Percentiles rank a stretch among this genome's conserved stretches.
phyloP scores from a whole-genome alignment of 1,140 invertebrate genomes.

The Dreissena polymorpha region DNA sequence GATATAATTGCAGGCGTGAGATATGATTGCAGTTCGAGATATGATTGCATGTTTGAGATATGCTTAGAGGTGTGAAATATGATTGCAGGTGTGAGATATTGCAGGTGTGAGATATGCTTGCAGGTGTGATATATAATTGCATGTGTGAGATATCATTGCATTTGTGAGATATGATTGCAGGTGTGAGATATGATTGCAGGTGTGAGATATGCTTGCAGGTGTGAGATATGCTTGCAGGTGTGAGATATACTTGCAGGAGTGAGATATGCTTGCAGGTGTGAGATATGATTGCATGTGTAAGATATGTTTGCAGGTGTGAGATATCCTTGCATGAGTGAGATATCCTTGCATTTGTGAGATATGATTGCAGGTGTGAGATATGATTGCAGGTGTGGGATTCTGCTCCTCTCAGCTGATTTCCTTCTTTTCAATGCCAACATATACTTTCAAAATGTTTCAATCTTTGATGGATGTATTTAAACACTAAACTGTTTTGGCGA shows the following conservation, averaged over 20 bases:
- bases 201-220: background rate
- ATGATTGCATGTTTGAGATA: background rate
- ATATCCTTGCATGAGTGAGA: too few species aligned
- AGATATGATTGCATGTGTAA: background rate
- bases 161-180: background rate
- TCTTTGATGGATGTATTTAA: too few species aligned
- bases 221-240: background rate
- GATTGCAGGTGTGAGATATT: too few species aligned
- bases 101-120: conserved; percentile 62
- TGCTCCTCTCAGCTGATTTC: too few species aligned
- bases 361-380: too few species aligned
- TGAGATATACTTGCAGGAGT: background rate
- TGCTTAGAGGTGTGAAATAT: too few species aligned
- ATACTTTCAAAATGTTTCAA: too few species aligned
- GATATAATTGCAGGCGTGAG: background rate
- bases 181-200: background rate
- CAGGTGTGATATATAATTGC: background rate
- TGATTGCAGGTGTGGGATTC: too few species aligned
- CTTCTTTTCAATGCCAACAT: too few species aligned
- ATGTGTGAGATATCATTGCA: background rate
- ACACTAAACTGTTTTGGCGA: too few species aligned
- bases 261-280: background rate
- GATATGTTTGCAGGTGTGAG: background rate
- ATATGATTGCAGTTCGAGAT: background rate
- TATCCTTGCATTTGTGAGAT: too few species aligned